Conservation (phyloP, 64 coral and sea anemone genomes). For the Hydrozoanthus tunicans region DNA sequence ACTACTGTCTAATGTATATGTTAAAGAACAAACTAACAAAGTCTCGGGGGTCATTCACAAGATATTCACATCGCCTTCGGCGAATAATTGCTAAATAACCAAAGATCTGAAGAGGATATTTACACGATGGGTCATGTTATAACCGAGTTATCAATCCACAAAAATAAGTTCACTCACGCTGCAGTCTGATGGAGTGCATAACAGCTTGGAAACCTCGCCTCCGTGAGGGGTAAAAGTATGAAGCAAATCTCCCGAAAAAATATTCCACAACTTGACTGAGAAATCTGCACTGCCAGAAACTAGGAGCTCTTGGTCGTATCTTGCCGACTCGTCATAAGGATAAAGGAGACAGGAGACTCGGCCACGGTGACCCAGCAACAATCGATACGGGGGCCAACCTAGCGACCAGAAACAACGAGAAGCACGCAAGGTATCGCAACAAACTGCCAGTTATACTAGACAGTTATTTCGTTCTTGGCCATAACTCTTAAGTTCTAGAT, state of each 20-base stretch:
- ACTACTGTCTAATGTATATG: too few species aligned
- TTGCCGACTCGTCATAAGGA: constrained; percentile 81
- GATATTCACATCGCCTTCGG: too few species aligned
- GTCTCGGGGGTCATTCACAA: too few species aligned
- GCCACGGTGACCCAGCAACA: constrained; percentile 82
- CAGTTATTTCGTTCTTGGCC: too few species aligned
- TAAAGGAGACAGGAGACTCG: constrained; percentile 92
- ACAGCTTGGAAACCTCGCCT: constrained; percentile 81
- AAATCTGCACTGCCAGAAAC: constrained; percentile 97
- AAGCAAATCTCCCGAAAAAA: constrained; percentile 81
- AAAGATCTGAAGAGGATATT: too few species aligned
- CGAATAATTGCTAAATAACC: too few species aligned
- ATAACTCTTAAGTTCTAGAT: too few species aligned
- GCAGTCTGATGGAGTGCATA: constrained; percentile 94
- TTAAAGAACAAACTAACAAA: too few species aligned
- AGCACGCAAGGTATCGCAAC: too few species aligned
- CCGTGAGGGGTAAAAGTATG: constrained; percentile 85
- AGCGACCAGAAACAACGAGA: neutral
- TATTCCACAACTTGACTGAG: constrained; percentile 93
- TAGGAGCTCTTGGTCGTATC: constrained; percentile 76
- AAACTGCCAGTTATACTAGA: too few species aligned
- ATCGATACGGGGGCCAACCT: constrained; percentile 82
- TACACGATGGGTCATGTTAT: too few species aligned
- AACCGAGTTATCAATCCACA: too few species aligned
- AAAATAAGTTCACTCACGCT: constrained; percentile 66